Percentiles rank a stretch among this genome's conserved stretches.
Evolutionary conservation across 2,797 vertebrate genomes (phyloP).

Genomic region (Hapalemur alaotrensis): DNA sequence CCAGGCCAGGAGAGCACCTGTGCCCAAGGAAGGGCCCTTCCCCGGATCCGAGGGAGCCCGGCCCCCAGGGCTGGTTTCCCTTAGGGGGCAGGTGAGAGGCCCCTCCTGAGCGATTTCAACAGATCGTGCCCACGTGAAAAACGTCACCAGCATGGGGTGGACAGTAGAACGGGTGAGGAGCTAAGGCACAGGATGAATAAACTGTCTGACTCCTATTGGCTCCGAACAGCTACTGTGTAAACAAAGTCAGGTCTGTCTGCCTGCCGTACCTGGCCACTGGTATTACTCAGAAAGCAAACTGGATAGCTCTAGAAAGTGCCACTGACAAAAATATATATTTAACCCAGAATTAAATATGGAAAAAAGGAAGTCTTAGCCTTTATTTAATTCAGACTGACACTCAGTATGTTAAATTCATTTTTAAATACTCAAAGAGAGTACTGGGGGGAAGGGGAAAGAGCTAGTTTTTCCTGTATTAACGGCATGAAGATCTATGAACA

Average conservation of each 20-base stretch:
- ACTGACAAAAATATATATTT: conserved; percentile 19
- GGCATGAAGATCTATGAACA: conserved; percentile 38
- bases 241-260: neutral
- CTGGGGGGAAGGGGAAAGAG: neutral
- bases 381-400: conserved; percentile 41
- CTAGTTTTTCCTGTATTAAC: conserved; percentile 21
- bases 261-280: neutral
- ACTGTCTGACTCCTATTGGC: neutral
- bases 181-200: neutral
- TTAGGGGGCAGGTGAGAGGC: conserved; percentile 58
- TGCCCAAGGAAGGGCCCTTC: conserved; percentile 63
- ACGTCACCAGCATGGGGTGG: neutral
- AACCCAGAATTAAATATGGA: conserved; percentile 25
- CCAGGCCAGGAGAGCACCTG: conserved; percentile 48
- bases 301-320: neutral
- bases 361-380: conserved; percentile 49
- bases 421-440: neutral
- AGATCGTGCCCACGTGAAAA: conserved; percentile 22
- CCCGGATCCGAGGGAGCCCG: conserved; percentile 59
- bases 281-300: neutral
- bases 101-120: conserved; percentile 37
- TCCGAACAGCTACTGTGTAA: neutral
- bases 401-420: conserved; percentile 23
- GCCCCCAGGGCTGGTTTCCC: conserved; percentile 67
- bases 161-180: rapidly evolving